These are phyloP conservation scores for Ptychochromis oligacanthus DNA, from an alignment of 2,113 vertebrate genomes.

Conservation along the genomic window DNA sequence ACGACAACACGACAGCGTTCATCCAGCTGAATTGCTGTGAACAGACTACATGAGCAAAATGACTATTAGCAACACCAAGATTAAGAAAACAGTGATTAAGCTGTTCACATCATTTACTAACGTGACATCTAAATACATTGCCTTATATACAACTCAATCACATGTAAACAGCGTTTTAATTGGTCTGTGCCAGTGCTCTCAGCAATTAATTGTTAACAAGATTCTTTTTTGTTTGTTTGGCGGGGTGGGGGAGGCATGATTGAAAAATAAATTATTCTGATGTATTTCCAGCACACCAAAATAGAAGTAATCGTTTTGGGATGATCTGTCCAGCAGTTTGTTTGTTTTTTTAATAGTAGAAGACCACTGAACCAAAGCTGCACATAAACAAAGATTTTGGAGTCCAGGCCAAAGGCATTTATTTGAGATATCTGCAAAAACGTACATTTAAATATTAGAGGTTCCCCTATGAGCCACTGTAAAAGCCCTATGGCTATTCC, in stretches of 20 bases:
- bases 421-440: background rate
- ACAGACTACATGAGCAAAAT: background rate
- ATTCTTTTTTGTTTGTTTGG: background rate
- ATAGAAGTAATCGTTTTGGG: accelerated
- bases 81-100: slow-evolving; percentile 37
- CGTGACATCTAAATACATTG: slow-evolving; percentile 8
- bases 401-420: background rate
- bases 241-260: background rate
- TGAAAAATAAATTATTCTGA: background rate
- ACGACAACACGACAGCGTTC: background rate
- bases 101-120: slow-evolving; percentile 1
- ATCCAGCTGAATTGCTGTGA: background rate
- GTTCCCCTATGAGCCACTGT: background rate
- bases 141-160: slow-evolving; percentile 5
- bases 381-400: background rate
- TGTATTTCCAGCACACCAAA: background rate
- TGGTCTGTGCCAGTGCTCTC: background rate
- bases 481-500: background rate
- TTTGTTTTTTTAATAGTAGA: too few relatives aligned
- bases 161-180: slow-evolving; percentile 3
- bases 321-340: accelerated
- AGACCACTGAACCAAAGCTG: background rate
- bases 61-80: background rate
- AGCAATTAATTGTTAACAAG: background rate
- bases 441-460: background rate